These are phyloP conservation scores for Malurus leucopterus DNA, from an alignment of 2,797 vertebrate genomes.

Conservation along the genomic window DNA sequence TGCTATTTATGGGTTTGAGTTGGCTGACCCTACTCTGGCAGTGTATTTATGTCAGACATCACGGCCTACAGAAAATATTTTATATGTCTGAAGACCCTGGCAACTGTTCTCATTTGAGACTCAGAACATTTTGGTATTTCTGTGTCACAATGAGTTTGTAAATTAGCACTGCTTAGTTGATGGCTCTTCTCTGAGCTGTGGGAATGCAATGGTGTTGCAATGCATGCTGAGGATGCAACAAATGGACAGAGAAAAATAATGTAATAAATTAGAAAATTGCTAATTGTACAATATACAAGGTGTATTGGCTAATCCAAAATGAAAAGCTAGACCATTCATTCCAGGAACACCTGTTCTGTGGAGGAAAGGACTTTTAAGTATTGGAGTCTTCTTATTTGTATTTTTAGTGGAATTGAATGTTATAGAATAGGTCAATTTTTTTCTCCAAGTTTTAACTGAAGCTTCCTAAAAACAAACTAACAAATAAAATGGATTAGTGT, in stretches of 20 bases:
- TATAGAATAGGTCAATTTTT: neutral
- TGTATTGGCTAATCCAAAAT: neutral
- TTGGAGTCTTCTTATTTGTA: neutral
- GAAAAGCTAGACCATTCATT: neutral
- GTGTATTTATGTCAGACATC: constrained; percentile 47
- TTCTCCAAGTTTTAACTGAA: neutral
- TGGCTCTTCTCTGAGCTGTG: neutral
- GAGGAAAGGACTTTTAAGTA: neutral
- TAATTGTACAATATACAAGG: neutral
- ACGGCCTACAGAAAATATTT: constrained; percentile 46
- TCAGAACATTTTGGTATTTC: neutral
- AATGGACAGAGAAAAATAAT: neutral
- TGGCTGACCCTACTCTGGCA: constrained; percentile 50
- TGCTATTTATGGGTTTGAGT: constrained; percentile 48
- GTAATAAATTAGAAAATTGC: neutral
- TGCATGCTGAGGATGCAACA: neutral
- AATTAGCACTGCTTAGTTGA: neutral
- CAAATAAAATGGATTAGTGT: neutral
- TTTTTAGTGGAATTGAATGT: neutral
- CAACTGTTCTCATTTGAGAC: neutral
- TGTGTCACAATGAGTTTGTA: neutral
- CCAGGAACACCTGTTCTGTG: neutral
- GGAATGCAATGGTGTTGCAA: neutral
- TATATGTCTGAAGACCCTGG: constrained; percentile 43
- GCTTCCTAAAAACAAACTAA: neutral